These are phyloP conservation scores for Diarsia dahlii DNA, from an alignment of 2,888 invertebrate genomes.

Conservation along the genomic window DNA sequence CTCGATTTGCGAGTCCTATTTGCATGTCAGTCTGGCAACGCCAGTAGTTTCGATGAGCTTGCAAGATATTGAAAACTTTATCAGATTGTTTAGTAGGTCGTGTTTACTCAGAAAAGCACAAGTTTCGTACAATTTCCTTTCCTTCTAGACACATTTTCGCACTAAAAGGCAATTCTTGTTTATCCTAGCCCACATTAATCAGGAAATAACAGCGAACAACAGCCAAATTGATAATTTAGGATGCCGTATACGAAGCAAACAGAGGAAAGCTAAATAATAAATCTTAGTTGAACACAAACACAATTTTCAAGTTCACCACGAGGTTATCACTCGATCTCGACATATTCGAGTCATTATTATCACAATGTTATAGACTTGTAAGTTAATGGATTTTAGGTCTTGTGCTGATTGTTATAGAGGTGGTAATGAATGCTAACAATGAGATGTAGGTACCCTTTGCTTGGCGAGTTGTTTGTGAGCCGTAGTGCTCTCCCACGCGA, in stretches of 20 bases:
- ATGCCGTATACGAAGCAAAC: constrained; percentile 45
- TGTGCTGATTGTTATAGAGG: constrained; percentile 64
- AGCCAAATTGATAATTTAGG: constrained; percentile 59
- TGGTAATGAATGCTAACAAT: constrained; percentile 60
- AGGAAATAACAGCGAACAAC: constrained; percentile 56
- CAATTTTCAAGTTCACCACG: constrained; percentile 83
- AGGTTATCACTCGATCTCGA: constrained; percentile 81
- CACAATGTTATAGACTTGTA: constrained; percentile 56
- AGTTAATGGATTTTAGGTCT: constrained; percentile 56
- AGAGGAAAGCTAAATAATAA: constrained; percentile 72
- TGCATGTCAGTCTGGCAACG: background rate
- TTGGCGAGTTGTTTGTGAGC: constrained; percentile 82
- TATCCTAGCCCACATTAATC: constrained; percentile 45
- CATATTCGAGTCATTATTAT: constrained; percentile 79
- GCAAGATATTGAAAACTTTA: background rate
- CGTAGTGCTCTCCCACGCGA: constrained; percentile 81
- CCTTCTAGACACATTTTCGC: constrained; percentile 13
- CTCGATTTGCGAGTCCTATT: background rate
- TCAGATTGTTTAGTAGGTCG: background rate
- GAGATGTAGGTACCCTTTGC: constrained; percentile 76
- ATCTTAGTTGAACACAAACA: constrained; percentile 77
- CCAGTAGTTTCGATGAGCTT: constrained; percentile 3
- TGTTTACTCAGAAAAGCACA: constrained; percentile 2
- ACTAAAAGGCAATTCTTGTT: constrained; percentile 51
- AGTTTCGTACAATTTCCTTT: background rate